These are phyloP conservation scores for Thalassoma bifasciatum DNA, from an alignment of 2,113 vertebrate genomes.

Conservation along the genomic window DNA sequence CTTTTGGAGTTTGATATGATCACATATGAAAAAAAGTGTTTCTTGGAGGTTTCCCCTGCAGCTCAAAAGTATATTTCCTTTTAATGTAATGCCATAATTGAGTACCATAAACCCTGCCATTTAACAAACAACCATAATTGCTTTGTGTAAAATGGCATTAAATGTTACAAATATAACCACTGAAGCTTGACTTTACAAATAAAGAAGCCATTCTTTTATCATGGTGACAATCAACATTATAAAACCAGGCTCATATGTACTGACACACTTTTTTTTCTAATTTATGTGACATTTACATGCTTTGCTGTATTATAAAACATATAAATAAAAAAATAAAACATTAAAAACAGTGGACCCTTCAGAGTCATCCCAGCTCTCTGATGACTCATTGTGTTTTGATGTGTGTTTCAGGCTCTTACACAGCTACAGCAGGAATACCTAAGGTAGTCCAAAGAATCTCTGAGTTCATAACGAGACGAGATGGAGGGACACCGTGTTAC, in stretches of 20 bases:
- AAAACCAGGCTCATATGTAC: too few species aligned
- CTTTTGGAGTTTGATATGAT: background rate
- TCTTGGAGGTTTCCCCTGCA: background rate
- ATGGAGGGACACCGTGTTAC: slow-evolving; percentile 70
- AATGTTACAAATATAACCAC: too few species aligned
- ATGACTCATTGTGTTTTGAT: background rate
- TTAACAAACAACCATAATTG: background rate
- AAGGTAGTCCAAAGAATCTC: slow-evolving; percentile 63
- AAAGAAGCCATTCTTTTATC: too few species aligned
- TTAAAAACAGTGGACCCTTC: background rate
- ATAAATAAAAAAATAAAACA: background rate
- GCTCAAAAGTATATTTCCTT: too few species aligned
- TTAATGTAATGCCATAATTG: too few species aligned
- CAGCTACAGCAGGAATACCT: slow-evolving; percentile 40
- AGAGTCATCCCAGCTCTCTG: background rate
- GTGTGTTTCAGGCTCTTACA: slow-evolving; percentile 72
- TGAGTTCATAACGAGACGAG: slow-evolving; percentile 76
- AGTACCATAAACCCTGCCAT: too few species aligned
- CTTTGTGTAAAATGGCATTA: too few species aligned
- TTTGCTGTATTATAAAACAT: too few species aligned
- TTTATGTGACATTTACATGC: too few species aligned
- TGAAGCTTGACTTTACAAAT: too few species aligned
- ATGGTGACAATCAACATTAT: too few species aligned
- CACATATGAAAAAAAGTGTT: background rate
- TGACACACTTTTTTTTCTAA: too few species aligned